phyloP scores from a whole-genome alignment of 2,113 vertebrate species.

The Trematomus loennbergii region DNA sequence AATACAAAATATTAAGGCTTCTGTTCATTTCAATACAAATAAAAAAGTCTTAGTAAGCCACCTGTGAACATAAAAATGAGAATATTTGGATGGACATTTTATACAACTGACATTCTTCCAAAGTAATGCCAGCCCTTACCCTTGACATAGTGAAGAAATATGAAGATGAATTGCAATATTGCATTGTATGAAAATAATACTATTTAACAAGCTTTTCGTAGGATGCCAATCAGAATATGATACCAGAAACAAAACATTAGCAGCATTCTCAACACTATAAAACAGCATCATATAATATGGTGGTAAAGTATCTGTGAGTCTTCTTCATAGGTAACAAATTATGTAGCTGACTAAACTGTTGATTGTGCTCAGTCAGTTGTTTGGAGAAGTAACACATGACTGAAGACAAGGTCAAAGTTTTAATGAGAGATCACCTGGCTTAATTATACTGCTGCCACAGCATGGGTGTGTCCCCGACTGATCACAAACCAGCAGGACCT shows the following conservation, averaged over 20 bases:
- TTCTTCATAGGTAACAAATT: constrained; percentile 35
- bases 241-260: not conserved
- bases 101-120: not conserved
- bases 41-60: not conserved
- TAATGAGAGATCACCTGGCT: not conserved
- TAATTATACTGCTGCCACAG: not conserved
- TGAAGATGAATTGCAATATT: not conserved
- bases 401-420: constrained; percentile 39
- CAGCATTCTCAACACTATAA: constrained; percentile 1
- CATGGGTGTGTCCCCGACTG: not conserved
- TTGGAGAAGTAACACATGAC: constrained; percentile 43
- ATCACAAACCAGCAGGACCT: not conserved
- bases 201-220: not conserved
- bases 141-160: not conserved
- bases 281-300: not conserved
- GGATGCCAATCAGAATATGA: not conserved
- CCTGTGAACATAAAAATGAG: not conserved
- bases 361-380: constrained; percentile 31
- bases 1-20: constrained; percentile 16
- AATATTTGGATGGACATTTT: not conserved
- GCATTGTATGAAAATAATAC: not conserved
- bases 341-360: constrained; percentile 48
- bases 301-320: not conserved
- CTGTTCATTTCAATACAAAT: constrained; percentile 21
- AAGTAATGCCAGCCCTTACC: not conserved